Evolutionary conservation across 1,140 invertebrate species (phyloP).

Genomic region (Acromyrmex heyeri): DNA sequence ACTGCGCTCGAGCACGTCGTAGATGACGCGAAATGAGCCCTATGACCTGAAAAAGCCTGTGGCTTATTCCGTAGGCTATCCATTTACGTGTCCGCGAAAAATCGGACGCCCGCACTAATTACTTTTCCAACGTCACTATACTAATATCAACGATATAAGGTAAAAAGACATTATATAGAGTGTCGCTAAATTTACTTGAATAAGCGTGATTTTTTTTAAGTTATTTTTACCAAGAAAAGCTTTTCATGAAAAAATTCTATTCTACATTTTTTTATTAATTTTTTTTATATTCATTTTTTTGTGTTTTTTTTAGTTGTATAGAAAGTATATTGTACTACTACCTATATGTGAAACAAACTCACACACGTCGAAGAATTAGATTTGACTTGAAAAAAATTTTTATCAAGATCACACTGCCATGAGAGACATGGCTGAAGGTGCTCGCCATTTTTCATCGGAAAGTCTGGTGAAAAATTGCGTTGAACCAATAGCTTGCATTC

Average conservation of each 20-base stretch:
- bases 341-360: neutral
- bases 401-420: slow-evolving; percentile 14
- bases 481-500: slow-evolving; percentile 73
- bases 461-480: slow-evolving; percentile 75
- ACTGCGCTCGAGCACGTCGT: slow-evolving; percentile 66
- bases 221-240: neutral
- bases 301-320: neutral
- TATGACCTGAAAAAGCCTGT: slow-evolving; percentile 68
- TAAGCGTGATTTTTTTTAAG: neutral
- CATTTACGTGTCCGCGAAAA: slow-evolving; percentile 18
- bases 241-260: neutral
- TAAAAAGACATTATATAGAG: neutral
- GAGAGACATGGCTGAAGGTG: slow-evolving; percentile 59
- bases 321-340: neutral
- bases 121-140: neutral
- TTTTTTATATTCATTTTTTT: neutral
- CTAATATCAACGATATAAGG: neutral
- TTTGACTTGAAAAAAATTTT: slow-evolving; percentile 14
- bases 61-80: slow-evolving; percentile 41
- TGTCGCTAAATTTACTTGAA: neutral
- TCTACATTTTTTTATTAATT: neutral
- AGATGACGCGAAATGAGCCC: slow-evolving; percentile 71
- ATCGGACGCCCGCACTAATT: slow-evolving; percentile 1
- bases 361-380: neutral
- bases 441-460: slow-evolving; percentile 67